Evolutionary conservation across 2,888 invertebrate genomes (phyloP).

Genomic region (Hedya salicella): DNA sequence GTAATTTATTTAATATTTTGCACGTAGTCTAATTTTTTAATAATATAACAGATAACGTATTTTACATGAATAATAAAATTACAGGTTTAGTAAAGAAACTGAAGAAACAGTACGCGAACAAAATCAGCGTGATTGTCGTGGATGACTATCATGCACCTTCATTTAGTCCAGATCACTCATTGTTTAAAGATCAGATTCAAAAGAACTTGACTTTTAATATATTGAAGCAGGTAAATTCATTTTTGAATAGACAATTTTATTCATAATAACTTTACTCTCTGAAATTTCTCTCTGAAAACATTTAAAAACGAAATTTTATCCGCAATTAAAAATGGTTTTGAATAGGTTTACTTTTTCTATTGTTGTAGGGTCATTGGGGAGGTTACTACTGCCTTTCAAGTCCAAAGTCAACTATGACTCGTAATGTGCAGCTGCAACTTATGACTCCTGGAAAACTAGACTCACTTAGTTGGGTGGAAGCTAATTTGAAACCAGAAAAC

Average conservation of each 20-base stretch:
- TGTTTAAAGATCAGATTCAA: constrained; percentile 80
- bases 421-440: constrained; percentile 86
- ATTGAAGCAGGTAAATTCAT: constrained; percentile 59
- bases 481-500: constrained; percentile 45
- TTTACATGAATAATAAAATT: constrained; percentile 11
- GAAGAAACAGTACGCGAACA: constrained; percentile 83
- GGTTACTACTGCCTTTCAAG: constrained; percentile 56
- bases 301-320: too few relatives aligned
- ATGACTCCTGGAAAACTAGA: constrained; percentile 88
- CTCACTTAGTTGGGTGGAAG: constrained; percentile 89
- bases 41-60: too few relatives aligned
- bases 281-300: too few relatives aligned
- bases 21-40: too few relatives aligned
- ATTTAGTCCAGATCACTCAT: constrained; percentile 74
- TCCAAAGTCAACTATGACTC: constrained; percentile 49
- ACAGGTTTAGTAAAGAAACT: constrained; percentile 89
- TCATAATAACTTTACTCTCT: too few relatives aligned
- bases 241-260: too few relatives aligned
- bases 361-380: constrained; percentile 69
- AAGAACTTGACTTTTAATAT: constrained; percentile 89
- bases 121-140: constrained; percentile 76
- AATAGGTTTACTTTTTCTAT: constrained; percentile 45
- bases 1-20: constrained; percentile 48
- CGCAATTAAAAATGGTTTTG: too few relatives aligned
- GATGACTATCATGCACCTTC: constrained; percentile 74